These are phyloP conservation scores for Toxotes chatareus DNA, from an alignment of 2,113 vertebrate genomes.

Conservation along the genomic window DNA sequence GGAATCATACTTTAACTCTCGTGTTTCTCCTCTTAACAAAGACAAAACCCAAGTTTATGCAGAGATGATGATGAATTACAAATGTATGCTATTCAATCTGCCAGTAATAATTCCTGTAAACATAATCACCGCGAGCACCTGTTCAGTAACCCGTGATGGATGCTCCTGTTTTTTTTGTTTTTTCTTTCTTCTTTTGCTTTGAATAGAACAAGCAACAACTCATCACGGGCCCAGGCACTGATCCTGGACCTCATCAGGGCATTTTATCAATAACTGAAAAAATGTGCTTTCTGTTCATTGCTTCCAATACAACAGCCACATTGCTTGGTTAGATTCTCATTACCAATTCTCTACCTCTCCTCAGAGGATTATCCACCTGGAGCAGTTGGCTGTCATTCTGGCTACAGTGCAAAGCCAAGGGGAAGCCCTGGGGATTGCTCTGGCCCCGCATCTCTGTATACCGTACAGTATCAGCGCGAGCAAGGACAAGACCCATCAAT, in stretches of 20 bases:
- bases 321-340: slow-evolving; percentile 59
- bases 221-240: slow-evolving; percentile 19
- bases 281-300: slow-evolving; percentile 44
- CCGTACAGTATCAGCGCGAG: slow-evolving; percentile 69
- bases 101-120: slow-evolving; percentile 23
- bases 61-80: not conserved
- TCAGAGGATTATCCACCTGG: slow-evolving; percentile 59
- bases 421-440: slow-evolving; percentile 57
- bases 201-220: slow-evolving; percentile 18
- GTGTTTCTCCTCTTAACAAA: not conserved
- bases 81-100: slow-evolving; percentile 15
- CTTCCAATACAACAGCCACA: slow-evolving; percentile 48
- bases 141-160: slow-evolving; percentile 11
- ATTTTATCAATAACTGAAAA: slow-evolving; percentile 56
- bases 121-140: not conserved
- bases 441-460: slow-evolving; percentile 46
- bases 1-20: not conserved
- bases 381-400: slow-evolving; percentile 67
- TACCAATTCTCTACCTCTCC: slow-evolving; percentile 49
- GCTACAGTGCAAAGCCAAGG: slow-evolving; percentile 50
- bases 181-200: not conserved
- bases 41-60: not conserved
- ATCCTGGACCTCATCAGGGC: slow-evolving; percentile 40
- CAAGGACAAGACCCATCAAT: slow-evolving; percentile 80
- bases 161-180: not conserved